Evolutionary conservation across 2,888 invertebrate species (phyloP).

Genomic region (Pycnomerus fuliginosus): DNA sequence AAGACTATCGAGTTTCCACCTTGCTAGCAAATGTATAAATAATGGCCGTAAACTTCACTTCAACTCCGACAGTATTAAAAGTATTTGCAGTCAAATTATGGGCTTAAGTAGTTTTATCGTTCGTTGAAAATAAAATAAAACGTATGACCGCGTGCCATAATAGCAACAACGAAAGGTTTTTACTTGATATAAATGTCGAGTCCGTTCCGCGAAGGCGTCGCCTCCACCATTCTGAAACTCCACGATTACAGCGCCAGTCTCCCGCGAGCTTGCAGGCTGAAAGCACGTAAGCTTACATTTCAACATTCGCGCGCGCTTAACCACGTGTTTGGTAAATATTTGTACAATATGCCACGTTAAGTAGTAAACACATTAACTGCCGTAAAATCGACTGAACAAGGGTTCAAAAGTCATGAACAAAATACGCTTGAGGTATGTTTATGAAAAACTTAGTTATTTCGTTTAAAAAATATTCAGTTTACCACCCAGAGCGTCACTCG

Average conservation of each 20-base stretch:
- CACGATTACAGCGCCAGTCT: constrained; percentile 47
- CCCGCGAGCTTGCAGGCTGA: constrained; percentile 43
- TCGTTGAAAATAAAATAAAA: no score
- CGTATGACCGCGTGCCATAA: background rate
- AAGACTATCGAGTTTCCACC: no score
- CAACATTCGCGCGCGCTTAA: constrained; percentile 26
- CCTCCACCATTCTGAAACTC: constrained; percentile 41
- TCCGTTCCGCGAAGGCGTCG: constrained; percentile 43
- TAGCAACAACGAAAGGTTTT: constrained; percentile 10
- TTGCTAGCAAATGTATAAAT: no score
- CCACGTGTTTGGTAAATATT: constrained; percentile 31
- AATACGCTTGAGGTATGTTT: no score
- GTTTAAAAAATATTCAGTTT: no score
- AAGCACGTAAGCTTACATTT: constrained; percentile 35
- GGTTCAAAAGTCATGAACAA: background rate
- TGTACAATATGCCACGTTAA: constrained; percentile 4
- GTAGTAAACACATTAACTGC: background rate
- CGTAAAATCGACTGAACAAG: background rate
- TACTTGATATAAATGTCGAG: constrained; percentile 32
- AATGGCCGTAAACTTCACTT: no score
- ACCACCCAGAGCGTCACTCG: no score
- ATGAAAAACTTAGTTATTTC: background rate
- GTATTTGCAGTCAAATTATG: no score
- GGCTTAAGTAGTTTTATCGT: no score
- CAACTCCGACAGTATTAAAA: no score